Conservation (phyloP, 2,113 vertebrate genomes). For the Sitta europaea region DNA sequence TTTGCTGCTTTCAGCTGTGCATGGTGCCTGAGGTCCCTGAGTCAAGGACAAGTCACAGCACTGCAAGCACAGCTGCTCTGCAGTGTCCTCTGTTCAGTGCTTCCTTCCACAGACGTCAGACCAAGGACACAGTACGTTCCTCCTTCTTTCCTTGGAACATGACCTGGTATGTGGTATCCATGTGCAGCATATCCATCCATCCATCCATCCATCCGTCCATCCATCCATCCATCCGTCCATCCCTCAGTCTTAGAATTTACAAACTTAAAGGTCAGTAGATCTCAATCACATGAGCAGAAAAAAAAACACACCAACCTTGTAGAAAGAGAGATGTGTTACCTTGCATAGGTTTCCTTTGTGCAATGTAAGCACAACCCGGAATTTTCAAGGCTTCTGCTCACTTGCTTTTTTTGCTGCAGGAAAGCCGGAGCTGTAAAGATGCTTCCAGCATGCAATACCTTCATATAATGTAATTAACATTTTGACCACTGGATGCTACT, state of each 20-base stretch:
- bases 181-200: background rate
- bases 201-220: background rate
- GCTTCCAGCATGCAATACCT: background rate
- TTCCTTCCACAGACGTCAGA: background rate
- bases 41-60: background rate
- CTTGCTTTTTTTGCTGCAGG: background rate
- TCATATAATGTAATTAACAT: constrained; percentile 37
- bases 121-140: background rate
- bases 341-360: background rate
- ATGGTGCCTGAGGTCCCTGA: background rate
- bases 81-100: background rate
- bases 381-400: background rate
- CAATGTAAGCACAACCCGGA: accelerated
- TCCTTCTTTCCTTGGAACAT: background rate
- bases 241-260: background rate
- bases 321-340: background rate
- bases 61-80: background rate
- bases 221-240: background rate
- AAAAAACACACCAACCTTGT: background rate
- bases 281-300: background rate
- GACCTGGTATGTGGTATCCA: background rate
- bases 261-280: background rate
- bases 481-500: constrained; percentile 64
- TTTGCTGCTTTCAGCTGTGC: background rate
- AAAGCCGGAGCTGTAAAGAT: background rate